Conservation (phyloP, 2,888 invertebrate species). For the Oxystoma pomonae region DNA sequence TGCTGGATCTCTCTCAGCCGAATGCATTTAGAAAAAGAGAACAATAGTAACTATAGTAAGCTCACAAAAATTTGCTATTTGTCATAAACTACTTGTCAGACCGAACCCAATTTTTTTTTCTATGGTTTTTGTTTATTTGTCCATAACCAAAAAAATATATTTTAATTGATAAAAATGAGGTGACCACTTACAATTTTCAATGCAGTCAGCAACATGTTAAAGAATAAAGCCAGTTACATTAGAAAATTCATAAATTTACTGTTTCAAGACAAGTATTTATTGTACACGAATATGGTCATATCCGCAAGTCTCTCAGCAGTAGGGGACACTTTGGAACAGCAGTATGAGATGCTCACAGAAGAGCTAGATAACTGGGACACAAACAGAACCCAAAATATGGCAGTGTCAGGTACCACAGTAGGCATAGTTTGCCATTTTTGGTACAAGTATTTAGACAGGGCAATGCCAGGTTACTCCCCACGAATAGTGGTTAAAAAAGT, state of each 20-base stretch:
- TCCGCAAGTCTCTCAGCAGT: slow-evolving; percentile 70
- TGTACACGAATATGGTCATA: slow-evolving; percentile 76
- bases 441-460: slow-evolving; percentile 73
- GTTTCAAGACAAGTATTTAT: slow-evolving; percentile 62
- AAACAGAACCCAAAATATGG: slow-evolving; percentile 69
- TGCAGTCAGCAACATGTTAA: background rate
- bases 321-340: slow-evolving; percentile 79
- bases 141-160: background rate
- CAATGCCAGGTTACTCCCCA: slow-evolving; percentile 65
- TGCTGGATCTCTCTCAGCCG: too few relatives aligned
- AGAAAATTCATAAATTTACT: slow-evolving; percentile 43
- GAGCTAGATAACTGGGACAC: slow-evolving; percentile 56
- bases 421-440: slow-evolving; percentile 83
- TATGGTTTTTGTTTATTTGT: too few relatives aligned
- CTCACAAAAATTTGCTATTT: too few relatives aligned
- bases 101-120: too few relatives aligned
- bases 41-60: too few relatives aligned
- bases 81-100: too few relatives aligned
- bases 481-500: slow-evolving; percentile 71
- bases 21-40: too few relatives aligned
- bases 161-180: background rate
- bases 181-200: background rate
- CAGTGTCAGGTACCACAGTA: slow-evolving; percentile 69
- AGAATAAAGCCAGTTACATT: background rate
- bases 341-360: slow-evolving; percentile 62